These are phyloP conservation scores for Ia io DNA, from an alignment of 2,113 vertebrate genomes.

Conservation along the genomic window DNA sequence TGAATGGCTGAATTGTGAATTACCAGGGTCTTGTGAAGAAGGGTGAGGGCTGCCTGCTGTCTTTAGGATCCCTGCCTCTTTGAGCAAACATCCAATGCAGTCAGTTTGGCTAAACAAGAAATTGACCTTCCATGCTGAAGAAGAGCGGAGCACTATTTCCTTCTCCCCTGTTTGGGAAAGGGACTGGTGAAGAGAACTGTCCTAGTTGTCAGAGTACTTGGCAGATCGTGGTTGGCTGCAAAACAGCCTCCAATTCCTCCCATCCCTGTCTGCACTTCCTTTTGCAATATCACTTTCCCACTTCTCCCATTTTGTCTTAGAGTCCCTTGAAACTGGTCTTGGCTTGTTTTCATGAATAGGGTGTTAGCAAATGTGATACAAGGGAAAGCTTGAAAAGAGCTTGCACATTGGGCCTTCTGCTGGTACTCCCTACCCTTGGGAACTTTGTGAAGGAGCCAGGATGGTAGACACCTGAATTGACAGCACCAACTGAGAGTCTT, in stretches of 20 bases:
- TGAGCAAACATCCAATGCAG: not conserved
- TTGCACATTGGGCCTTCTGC: not conserved
- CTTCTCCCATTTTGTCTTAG: not conserved
- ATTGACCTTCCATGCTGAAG: not conserved
- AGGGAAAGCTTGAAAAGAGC: not conserved
- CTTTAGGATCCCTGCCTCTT: slow-evolving; percentile 46
- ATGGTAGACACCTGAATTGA: not conserved
- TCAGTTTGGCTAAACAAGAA: slow-evolving; percentile 26
- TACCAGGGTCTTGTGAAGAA: slow-evolving; percentile 59
- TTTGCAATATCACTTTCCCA: not conserved
- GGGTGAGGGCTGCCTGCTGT: slow-evolving; percentile 26
- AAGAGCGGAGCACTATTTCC: not conserved
- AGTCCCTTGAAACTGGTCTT: not conserved
- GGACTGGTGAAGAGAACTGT: not conserved
- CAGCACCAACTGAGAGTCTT: not conserved
- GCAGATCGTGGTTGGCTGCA: not conserved
- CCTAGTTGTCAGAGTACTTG: not conserved
- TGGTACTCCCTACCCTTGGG: not conserved
- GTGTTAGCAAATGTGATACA: not conserved
- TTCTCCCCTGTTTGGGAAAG: not conserved
- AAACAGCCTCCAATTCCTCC: not conserved
- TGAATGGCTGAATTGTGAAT: slow-evolving; percentile 71
- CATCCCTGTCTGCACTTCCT: not conserved
- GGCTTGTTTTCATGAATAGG: not conserved
- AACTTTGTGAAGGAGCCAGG: not conserved